phyloP scores from a whole-genome alignment of 2,797 vertebrate genomes.

The Galago senegalensis region DNA sequence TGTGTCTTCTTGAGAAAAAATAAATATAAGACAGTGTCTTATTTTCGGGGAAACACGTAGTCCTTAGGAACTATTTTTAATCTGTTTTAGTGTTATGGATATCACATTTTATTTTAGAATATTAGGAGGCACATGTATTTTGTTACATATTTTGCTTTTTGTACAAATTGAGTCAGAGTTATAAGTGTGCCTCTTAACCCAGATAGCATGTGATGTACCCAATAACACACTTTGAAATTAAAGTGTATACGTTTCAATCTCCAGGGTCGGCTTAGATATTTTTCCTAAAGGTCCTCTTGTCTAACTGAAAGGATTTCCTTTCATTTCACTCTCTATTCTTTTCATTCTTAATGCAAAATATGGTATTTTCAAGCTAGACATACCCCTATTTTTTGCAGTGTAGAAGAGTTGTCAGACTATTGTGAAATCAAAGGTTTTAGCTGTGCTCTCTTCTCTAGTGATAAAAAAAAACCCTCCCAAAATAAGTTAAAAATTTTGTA shows the following conservation, averaged over 20 bases:
- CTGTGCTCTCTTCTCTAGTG: slow-evolving; percentile 23
- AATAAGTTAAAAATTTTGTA: slow-evolving; percentile 43
- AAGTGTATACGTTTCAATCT: background rate
- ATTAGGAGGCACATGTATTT: too few relatives aligned
- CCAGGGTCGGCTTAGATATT: background rate
- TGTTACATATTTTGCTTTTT: too few relatives aligned
- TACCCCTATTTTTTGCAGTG: slow-evolving; percentile 28
- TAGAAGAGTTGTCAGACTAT: slow-evolving; percentile 10
- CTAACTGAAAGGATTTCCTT: background rate
- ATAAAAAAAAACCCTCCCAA: background rate
- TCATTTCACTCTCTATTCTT: background rate
- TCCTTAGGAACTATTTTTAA: slow-evolving; percentile 20
- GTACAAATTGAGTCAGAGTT: too few relatives aligned
- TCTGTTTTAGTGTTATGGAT: background rate
- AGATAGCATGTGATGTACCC: too few relatives aligned
- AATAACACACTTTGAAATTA: background rate
- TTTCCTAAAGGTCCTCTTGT: background rate
- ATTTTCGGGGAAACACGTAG: too few relatives aligned
- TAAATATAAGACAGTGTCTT: too few relatives aligned
- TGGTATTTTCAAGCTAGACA: slow-evolving; percentile 14
- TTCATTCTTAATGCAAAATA: background rate
- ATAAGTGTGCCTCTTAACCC: too few relatives aligned
- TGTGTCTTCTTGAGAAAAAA: too few relatives aligned
- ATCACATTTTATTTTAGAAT: background rate
- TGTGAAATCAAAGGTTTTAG: background rate